Evolutionary conservation across 2,888 invertebrate genomes (phyloP), one percentile per base, ranked within the genome.

Genomic region (Anticlea derivata): DNA sequence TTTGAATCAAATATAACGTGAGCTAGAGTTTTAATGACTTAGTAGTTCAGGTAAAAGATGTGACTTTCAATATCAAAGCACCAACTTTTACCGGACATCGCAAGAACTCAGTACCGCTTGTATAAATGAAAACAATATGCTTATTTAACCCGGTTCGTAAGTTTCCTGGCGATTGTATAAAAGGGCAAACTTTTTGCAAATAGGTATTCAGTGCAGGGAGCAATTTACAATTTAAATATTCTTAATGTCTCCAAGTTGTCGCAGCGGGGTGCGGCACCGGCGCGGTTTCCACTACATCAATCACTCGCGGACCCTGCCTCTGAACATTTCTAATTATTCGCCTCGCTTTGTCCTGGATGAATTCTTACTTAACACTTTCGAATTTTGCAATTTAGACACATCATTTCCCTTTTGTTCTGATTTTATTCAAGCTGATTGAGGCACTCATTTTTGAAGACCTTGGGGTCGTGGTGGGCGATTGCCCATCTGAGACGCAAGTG

Each of bases 221-320:
- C 76, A 87, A 90, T 89, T 88, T 89, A 87, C 86, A 89, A 88
- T 90, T 88, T 87, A 89, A 90, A 90, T 90, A 87, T 88, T 86
- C 83, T 86, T 89, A 88, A 90, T 90, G 89, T 89, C 84, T 79
- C 83, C 84, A 80, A 87, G 89, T 86, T 83, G 85, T 83, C 86
- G 81, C 75, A 61, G 66, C 63, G 69, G 63, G 65, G 67, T 45
- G 69, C 66, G 63, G 29, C 70, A 69, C 70, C 72, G 76, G 71
- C 79, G 86, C 72, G 76, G 72, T 80, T 90, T 89, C 86, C 88
- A 89, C 89, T 89, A 89, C 88, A 90, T 90, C 89, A 88, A 90
- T 90, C 89, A 89, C 86, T 85, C 80, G 85, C 80, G 89, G 87
- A 84, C 83, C 73, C 78, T 86, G 86, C 82, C 78, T 78, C 80